phyloP scores from a whole-genome alignment of 1,140 invertebrate genomes.

The Oedothorax gibbosus region DNA sequence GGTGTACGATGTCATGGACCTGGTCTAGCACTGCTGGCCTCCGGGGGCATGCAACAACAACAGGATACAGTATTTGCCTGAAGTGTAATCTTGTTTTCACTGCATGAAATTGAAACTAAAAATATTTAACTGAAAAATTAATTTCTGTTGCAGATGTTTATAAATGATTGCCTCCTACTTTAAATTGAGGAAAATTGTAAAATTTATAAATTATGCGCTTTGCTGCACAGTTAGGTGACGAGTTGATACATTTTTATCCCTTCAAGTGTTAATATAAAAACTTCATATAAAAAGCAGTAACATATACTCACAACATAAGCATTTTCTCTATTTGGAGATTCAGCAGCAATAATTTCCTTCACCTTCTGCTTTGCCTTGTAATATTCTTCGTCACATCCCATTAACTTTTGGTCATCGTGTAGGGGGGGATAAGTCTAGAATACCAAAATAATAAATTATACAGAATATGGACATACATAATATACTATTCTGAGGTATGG shows the following conservation, averaged over 20 bases:
- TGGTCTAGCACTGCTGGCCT: too few relatives aligned
- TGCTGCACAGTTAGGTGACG: neutral
- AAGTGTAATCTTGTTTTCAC: too few relatives aligned
- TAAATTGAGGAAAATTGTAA: neutral
- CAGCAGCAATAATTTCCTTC: slow-evolving; percentile 72
- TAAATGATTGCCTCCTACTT: neutral
- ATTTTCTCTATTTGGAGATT: slow-evolving; percentile 73
- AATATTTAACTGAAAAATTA: too few relatives aligned
- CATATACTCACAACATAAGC: slow-evolving; percentile 71
- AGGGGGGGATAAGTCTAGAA: slow-evolving; percentile 26
- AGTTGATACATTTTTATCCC: neutral
- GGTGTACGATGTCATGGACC: too few relatives aligned
- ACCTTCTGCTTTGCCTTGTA: slow-evolving; percentile 64
- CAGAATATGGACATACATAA: neutral
- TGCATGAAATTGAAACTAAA: too few relatives aligned
- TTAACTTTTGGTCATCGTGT: slow-evolving; percentile 1
- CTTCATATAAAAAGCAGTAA: neutral
- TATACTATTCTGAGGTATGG: neutral
- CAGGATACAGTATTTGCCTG: too few relatives aligned
- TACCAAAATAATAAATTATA: neutral
- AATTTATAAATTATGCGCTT: neutral
- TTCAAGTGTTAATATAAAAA: neutral
- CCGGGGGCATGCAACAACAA: too few relatives aligned
- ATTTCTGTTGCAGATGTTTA: too few relatives aligned
- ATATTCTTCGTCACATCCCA: slow-evolving; percentile 77